A percentile compares a stretch with the other conserved stretches of the same genome.
Evolutionary conservation across 35 echinoderm and acorn worm genomes (phyloP).

Genomic region (Stichopus chloronotus): DNA sequence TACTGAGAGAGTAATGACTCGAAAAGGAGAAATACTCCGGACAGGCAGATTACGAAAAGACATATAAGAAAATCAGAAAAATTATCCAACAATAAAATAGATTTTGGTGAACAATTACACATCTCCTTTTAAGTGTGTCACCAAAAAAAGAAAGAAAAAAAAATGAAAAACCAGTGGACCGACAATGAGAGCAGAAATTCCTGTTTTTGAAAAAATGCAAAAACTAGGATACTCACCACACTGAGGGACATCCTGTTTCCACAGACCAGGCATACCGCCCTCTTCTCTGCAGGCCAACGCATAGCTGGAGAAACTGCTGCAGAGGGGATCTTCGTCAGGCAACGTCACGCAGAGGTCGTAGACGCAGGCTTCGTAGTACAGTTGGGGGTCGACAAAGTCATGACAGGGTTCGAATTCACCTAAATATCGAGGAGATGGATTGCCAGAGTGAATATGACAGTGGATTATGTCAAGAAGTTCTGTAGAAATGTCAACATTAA

Average conservation of each 20-base stretch:
- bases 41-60: no score
- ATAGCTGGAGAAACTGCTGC: constrained; percentile 56
- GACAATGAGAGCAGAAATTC: background rate
- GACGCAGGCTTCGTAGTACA: constrained; percentile 60
- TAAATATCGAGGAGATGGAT: background rate
- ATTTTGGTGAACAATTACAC: no score
- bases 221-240: constrained; percentile 59
- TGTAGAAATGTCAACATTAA: no score
- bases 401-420: constrained; percentile 58
- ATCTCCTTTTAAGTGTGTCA: no score
- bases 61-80: no score
- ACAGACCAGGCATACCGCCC: constrained; percentile 47
- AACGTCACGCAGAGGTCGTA: constrained; percentile 73
- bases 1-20: no score
- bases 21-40: no score
- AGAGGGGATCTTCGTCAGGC: constrained; percentile 36
- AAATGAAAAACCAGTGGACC: no score
- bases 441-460: background rate
- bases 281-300: constrained; percentile 53
- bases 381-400: constrained; percentile 38
- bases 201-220: background rate
- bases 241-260: constrained; percentile 48
- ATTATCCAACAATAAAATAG: no score
- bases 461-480: background rate
- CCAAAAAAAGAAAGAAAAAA: no score